Evolutionary conservation across 2,888 invertebrate species (phyloP).

Genomic region (Ichneumon xanthorius): DNA sequence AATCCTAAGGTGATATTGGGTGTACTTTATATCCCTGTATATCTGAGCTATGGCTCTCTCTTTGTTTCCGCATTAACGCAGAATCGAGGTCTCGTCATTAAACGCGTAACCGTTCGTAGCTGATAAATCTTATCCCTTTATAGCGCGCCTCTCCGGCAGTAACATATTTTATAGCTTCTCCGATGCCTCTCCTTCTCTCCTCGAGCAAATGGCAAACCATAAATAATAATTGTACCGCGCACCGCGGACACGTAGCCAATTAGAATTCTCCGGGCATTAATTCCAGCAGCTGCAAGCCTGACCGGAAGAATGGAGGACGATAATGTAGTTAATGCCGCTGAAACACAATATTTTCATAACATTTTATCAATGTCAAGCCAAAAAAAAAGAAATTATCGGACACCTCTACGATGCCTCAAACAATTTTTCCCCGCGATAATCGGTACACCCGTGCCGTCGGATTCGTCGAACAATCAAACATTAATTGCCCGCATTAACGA

Average conservation of each 20-base stretch:
- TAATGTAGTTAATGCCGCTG: too few species aligned
- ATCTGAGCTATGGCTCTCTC: constrained; percentile 25
- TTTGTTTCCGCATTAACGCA: constrained; percentile 56
- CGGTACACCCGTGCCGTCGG: constrained; percentile 41
- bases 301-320: neutral
- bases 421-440: neutral
- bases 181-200: constrained; percentile 68
- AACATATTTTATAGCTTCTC: constrained; percentile 79
- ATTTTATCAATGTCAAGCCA: neutral
- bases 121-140: constrained; percentile 83
- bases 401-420: neutral
- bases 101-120: constrained; percentile 76
- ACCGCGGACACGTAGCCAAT: constrained; percentile 54
- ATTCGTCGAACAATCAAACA: constrained; percentile 67
- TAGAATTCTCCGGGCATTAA: constrained; percentile 52
- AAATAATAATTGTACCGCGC: constrained; percentile 74
- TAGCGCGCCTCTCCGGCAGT: constrained; percentile 76
- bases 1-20: constrained; percentile 15
- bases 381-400: neutral
- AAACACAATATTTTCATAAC: neutral
- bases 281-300: neutral
- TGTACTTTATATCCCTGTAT: constrained; percentile 51
- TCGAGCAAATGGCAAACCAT: constrained; percentile 77
- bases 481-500: constrained; percentile 66
- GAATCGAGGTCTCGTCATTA: constrained; percentile 73